Conservation (phyloP, 2,797 vertebrate genomes). For the Brachyalestes nurse region DNA sequence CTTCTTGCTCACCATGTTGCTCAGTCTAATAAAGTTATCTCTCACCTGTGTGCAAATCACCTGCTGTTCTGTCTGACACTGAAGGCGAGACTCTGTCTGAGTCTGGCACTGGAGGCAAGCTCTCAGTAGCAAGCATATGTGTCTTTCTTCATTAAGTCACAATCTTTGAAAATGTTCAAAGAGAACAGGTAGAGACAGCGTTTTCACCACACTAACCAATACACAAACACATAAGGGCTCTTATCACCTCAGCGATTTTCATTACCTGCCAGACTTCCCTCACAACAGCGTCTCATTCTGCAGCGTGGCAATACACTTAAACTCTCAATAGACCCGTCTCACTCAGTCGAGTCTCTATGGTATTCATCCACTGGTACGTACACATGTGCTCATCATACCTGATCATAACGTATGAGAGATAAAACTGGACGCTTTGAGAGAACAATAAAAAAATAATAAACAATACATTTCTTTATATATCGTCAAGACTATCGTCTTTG, state of each 20-base stretch:
- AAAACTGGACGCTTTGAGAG: too few species aligned
- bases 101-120: constrained; percentile 11
- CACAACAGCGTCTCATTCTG: constrained; percentile 23
- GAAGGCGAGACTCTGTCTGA: background rate
- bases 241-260: constrained; percentile 42
- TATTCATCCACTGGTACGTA: too few species aligned
- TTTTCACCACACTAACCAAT: background rate
- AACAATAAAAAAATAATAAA: too few species aligned
- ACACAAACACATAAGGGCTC: background rate
- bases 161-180: background rate
- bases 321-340: background rate
- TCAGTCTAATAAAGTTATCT: constrained; percentile 42
- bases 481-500: too few species aligned
- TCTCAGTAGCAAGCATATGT: background rate
- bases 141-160: constrained; percentile 24
- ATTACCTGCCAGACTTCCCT: constrained; percentile 43
- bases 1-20: constrained; percentile 40
- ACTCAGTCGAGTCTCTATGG: too few species aligned
- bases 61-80: constrained; percentile 36
- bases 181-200: background rate
- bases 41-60: constrained; percentile 46
- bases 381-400: too few species aligned
- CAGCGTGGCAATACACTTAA: background rate
- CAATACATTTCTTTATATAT: too few species aligned
- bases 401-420: too few species aligned